A percentile compares a stretch with the other conserved stretches of the same genome.
Evolutionary conservation across 2,888 invertebrate genomes (phyloP).

Genomic region (Steromphala cineraria): DNA sequence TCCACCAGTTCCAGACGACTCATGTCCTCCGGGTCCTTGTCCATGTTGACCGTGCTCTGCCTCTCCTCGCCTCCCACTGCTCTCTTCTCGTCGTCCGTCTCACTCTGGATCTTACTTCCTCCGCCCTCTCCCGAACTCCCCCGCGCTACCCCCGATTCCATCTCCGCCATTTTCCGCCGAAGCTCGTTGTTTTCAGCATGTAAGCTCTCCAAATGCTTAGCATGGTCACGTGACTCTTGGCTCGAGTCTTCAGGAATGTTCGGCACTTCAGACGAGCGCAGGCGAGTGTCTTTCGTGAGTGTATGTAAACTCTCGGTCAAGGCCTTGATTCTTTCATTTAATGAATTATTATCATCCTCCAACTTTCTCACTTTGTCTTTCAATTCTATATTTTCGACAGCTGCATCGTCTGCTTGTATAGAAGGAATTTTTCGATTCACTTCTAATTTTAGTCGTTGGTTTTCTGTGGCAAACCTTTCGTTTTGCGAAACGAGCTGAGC

Average conservation of each 20-base stretch:
- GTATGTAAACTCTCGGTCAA: constrained; percentile 48
- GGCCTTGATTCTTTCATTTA: constrained; percentile 46
- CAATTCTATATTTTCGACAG: constrained; percentile 76
- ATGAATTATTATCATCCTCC: constrained; percentile 76
- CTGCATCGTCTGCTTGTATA: constrained; percentile 56
- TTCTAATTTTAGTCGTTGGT: constrained; percentile 82
- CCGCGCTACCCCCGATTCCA: constrained; percentile 78
- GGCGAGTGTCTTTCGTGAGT: constrained; percentile 40
- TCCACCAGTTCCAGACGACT: constrained; percentile 78
- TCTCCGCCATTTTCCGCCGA: constrained; percentile 79
- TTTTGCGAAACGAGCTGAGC: constrained; percentile 82
- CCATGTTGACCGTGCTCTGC: neutral
- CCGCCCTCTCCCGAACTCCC: constrained; percentile 73
- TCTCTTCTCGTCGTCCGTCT: constrained; percentile 16
- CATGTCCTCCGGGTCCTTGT: constrained; percentile 17
- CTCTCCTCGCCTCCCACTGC: neutral
- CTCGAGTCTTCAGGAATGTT: constrained; percentile 24
- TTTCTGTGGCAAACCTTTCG: constrained; percentile 84
- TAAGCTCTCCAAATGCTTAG: constrained; percentile 84
- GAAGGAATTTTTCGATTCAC: constrained; percentile 42
- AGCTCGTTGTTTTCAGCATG: constrained; percentile 83
- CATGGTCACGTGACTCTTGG: constrained; percentile 78
- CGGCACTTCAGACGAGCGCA: neutral
- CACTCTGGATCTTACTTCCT: constrained; percentile 26
- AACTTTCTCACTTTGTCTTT: constrained; percentile 80